A percentile compares a stretch with the other conserved stretches of the same genome.
These are phyloP conservation scores for Eulacestoma nigropectus DNA, from an alignment of 2,113 vertebrate species.

Conservation along the genomic window DNA sequence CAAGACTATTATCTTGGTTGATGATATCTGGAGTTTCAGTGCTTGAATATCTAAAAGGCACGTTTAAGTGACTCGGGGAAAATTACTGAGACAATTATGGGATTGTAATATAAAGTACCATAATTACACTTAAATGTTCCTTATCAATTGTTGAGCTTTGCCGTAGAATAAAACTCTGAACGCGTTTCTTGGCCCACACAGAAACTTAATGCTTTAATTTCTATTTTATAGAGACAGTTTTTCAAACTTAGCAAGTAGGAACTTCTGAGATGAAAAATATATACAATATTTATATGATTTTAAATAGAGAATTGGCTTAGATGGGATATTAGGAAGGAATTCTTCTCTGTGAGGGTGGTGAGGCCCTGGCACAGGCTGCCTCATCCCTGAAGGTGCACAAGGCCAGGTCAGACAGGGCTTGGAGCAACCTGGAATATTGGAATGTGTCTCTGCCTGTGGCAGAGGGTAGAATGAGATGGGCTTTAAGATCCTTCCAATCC, in stretches of 20 bases:
- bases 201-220: not conserved
- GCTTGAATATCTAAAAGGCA: constrained; percentile 22
- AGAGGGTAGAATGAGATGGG: not conserved
- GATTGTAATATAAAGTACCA: constrained; percentile 50
- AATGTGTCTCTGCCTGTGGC: not conserved
- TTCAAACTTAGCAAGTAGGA: not conserved
- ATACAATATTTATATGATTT: not conserved
- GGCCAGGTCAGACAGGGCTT: not conserved
- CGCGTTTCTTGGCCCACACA: not conserved
- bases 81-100: constrained; percentile 61
- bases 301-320: not conserved
- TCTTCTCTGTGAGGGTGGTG: not conserved
- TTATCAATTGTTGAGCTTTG: constrained; percentile 35
- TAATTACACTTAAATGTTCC: constrained; percentile 56
- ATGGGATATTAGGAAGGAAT: not conserved
- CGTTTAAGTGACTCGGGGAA: constrained; percentile 16
- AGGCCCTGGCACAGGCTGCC: not conserved
- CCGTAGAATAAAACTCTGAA: not conserved
- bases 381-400: not conserved
- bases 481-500: not conserved
- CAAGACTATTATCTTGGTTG: constrained; percentile 49
- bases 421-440: not conserved
- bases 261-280: not conserved
- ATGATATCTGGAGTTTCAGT: constrained; percentile 31
- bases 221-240: not conserved